Evolutionary conservation across 1,140 invertebrate genomes (phyloP).

Genomic region (Yoshiicerus persimilis): DNA sequence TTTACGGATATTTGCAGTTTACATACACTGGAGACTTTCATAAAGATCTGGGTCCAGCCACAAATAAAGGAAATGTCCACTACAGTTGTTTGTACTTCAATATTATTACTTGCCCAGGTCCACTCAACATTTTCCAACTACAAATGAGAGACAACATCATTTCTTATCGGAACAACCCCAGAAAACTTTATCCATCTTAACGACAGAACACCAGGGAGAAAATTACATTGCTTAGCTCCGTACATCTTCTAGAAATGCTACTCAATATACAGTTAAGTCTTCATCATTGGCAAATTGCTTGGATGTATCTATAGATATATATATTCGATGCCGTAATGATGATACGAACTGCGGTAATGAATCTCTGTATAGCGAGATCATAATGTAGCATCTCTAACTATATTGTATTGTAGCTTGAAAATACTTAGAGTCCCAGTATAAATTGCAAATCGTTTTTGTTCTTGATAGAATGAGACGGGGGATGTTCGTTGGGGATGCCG

Average conservation of each 20-base stretch:
- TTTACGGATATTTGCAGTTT: background rate
- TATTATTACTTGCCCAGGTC: background rate
- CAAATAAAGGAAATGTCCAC: too few relatives aligned
- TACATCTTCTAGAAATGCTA: background rate
- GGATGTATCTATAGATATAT: background rate
- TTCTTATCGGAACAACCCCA: background rate
- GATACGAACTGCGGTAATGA: background rate
- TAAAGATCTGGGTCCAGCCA: background rate
- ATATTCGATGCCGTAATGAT: background rate
- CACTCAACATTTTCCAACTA: background rate
- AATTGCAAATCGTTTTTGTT: slow-evolving; percentile 4
- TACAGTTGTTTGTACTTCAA: background rate
- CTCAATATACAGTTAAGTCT: background rate
- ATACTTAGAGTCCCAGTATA: background rate
- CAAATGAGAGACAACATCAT: background rate
- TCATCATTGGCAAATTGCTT: background rate
- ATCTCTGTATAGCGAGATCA: background rate
- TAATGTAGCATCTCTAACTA: background rate
- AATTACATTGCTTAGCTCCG: background rate
- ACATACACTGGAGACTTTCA: background rate
- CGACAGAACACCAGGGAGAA: background rate
- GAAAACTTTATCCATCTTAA: background rate
- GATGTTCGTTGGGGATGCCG: background rate
- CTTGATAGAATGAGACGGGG: background rate
- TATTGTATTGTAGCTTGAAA: background rate